A percentile compares a stretch with the other conserved stretches of the same genome.
Evolutionary conservation across 2,113 vertebrate genomes (phyloP).

Genomic region (Scomber colias): DNA sequence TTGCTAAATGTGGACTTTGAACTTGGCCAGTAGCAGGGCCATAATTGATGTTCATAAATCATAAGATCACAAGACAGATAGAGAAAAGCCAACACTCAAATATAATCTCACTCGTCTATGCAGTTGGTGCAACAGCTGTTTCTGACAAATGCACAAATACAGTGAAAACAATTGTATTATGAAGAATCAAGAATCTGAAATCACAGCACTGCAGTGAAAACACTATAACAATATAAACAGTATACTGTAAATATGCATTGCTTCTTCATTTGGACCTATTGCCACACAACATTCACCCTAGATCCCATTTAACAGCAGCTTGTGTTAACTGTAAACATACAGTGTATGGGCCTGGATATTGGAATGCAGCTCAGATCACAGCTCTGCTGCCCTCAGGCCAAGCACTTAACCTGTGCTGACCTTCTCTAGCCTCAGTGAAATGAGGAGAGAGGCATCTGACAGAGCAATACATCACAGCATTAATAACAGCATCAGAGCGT

Average conservation of each 20-base stretch:
- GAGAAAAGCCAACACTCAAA: no score
- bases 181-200: no score
- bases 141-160: no score
- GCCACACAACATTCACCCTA: constrained; percentile 2
- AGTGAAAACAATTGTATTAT: no score
- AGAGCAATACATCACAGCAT: constrained; percentile 59
- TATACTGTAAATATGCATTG: constrained; percentile 23
- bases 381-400: constrained; percentile 33
- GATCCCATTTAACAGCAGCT: constrained; percentile 34
- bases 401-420: constrained; percentile 64
- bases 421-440: constrained; percentile 37
- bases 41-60: no score
- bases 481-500: constrained; percentile 51
- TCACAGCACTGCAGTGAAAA: no score
- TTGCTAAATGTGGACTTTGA: no score
- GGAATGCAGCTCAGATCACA: constrained; percentile 42
- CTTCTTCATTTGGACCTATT: constrained; percentile 1
- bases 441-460: constrained; percentile 54
- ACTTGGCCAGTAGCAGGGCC: no score
- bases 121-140: no score
- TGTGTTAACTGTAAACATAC: background rate
- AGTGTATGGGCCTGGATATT: constrained; percentile 21
- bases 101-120: no score
- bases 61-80: no score
- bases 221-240: background rate